Conservation (phyloP, 2,113 vertebrate species). For the Chamaea fasciata region DNA sequence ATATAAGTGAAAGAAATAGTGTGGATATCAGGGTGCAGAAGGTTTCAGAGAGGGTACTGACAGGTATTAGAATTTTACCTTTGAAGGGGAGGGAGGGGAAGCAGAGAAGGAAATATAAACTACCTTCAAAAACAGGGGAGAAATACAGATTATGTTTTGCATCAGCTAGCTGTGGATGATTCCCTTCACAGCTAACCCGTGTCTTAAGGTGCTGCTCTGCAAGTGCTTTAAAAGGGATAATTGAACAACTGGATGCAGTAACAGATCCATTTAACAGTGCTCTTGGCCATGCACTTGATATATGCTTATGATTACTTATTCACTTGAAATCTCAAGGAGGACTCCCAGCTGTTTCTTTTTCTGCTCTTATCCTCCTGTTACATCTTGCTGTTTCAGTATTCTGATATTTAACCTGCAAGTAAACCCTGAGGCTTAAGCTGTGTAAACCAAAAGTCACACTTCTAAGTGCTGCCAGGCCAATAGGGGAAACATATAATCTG, state of each 20-base stretch:
- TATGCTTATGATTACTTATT: background rate
- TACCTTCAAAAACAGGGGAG: background rate
- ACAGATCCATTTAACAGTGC: background rate
- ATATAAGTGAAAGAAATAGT: background rate
- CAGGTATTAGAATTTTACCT: background rate
- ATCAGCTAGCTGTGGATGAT: background rate
- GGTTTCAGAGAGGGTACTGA: background rate
- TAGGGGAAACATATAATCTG: slow-evolving; percentile 19
- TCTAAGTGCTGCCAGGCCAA: background rate
- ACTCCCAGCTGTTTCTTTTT: background rate
- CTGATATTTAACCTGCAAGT: background rate
- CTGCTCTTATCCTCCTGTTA: background rate
- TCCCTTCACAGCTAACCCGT: background rate
- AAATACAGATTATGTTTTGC: background rate
- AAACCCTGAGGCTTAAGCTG: background rate
- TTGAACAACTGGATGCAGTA: background rate
- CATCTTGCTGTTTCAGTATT: background rate
- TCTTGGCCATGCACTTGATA: background rate
- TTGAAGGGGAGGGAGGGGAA: background rate
- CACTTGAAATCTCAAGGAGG: background rate
- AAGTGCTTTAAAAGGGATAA: background rate
- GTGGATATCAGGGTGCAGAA: background rate
- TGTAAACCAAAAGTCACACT: slow-evolving; percentile 20
- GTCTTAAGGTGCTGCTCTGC: background rate
- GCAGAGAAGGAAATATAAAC: background rate